Evolutionary conservation across 2,888 invertebrate species (phyloP), one percentile per base, ranked within the genome.

Genomic region (Neuroscelio doddi): DNA sequence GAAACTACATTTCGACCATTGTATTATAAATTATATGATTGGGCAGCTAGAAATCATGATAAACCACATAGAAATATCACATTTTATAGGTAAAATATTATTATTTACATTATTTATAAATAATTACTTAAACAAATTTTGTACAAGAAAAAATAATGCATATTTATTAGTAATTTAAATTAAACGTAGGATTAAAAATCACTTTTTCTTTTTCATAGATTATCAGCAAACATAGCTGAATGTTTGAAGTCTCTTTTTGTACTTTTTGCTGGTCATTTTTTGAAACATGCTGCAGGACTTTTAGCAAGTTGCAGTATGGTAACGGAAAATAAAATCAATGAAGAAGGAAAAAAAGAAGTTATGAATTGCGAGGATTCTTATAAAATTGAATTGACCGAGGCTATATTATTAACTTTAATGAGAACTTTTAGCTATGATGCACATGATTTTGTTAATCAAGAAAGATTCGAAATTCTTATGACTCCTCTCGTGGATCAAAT

Each of bases 1-100:
- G 97, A 97, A 83, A 90, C 91, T 0, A 91, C 91, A 32, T 98
- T 98, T 85, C 89, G 94, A 64, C 96, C 97, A 0, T 88, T 97
- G 74, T 96, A 95, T 84, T 91, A 92, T 75, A 91, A 92, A 86
- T 87, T 97, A 10, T 95, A 92, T 80, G 93, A 94, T 77, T 97
- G 97, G 97, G 94, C 95, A 0, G 87, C 90, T 36, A 87, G 90
- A 65, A 86, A 87, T 53, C 87, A 89, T 64, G 86, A 87, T 44
- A 87, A 88, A 47, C 89, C 89, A 53, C 90, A 91, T 57, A 86
- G 93, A 57, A 86, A 90, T 8, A 91, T 95, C 45, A 95, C 95
- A 0, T 97, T 95, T 83, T 95, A 94, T 81, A 89, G 91, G 89
- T 90, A 82, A 72, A 80, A 44, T 36, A 42, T 42, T 29, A 32